Evolutionary conservation across 2,888 invertebrate genomes (phyloP), one percentile per base, ranked within the genome.

Genomic region (Oscheius onirici): DNA sequence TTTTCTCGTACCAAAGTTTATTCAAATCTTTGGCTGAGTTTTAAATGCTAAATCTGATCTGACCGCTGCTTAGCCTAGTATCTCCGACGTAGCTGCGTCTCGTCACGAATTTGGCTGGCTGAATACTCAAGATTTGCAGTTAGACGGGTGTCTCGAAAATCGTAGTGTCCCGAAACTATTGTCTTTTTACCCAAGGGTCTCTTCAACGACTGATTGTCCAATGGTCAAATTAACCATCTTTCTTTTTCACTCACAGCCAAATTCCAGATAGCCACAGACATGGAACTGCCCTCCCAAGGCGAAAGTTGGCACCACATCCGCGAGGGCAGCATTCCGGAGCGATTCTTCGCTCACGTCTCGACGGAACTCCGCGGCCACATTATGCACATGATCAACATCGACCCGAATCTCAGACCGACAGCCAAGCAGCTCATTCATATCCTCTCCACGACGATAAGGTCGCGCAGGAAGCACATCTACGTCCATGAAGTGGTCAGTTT

Each of bases 201-300:
- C n/a, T n/a, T n/a, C n/a, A n/a, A n/a, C n/a, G n/a, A n/a, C n/a
- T 40, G 40, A 1, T 40, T 3, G 24, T 17, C 22, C n/a, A n/a
- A 24, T 54, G n/a, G n/a, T n/a, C n/a, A n/a, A n/a, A n/a, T n/a
- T n/a, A n/a, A n/a, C n/a, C n/a, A n/a, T n/a, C n/a, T n/a, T n/a
- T n/a, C n/a, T n/a, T n/a, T n/a, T n/a, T n/a, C n/a, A n/a, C n/a
- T n/a, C n/a, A n/a, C n/a, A n/a, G n/a, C n/a, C n/a, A n/a, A n/a
- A n/a, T 40, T 40, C 41, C 8, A 74, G 72, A 76, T 93, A 51
- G 91, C 92, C 0, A 91, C 91, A 77, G 92, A 92, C 88, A 89
- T 93, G 73, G 91, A 92, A 78, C 88, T 93, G 69, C 93, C 93
- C 0, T 88, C 90, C 49, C 91, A 91, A 79, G 93, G 92, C 0